phyloP scores from a whole-genome alignment of 1,140 invertebrate genomes.

The Diorhabda elongata region DNA sequence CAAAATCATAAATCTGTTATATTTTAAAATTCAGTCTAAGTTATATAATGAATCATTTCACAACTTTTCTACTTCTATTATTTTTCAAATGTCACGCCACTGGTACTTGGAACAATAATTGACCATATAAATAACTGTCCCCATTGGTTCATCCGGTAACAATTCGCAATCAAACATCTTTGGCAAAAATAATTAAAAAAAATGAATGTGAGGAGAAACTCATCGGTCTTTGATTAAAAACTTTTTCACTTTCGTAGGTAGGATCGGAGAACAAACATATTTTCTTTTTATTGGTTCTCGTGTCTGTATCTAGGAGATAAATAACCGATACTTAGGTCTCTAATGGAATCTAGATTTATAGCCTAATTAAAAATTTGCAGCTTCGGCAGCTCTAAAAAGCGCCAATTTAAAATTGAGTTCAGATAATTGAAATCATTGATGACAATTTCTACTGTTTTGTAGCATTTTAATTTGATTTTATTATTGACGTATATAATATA shows the following conservation, averaged over 20 bases:
- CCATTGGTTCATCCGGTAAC: constrained; percentile 4
- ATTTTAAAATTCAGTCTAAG: too few species aligned
- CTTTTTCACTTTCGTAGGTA: background rate
- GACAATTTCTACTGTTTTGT: too few species aligned
- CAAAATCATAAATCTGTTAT: too few species aligned
- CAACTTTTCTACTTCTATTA: background rate
- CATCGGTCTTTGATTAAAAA: constrained; percentile 11
- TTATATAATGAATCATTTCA: background rate
- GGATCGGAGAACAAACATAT: background rate
- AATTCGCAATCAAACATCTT: constrained; percentile 6
- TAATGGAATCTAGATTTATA: constrained; percentile 11
- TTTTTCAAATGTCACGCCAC: background rate
- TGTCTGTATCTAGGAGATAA: background rate
- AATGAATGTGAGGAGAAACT: constrained; percentile 1
- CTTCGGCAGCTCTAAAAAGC: background rate
- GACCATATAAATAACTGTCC: constrained; percentile 11
- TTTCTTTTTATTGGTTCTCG: background rate
- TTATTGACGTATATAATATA: too few species aligned
- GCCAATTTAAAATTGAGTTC: too few species aligned
- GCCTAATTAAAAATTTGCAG: background rate
- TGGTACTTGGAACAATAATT: background rate
- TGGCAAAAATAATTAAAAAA: constrained; percentile 2
- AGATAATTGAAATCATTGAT: too few species aligned
- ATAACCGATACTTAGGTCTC: background rate
- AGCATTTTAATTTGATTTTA: too few species aligned